Evolutionary conservation across 2,113 vertebrate species (phyloP).

Genomic region (Anser cygnoides): DNA sequence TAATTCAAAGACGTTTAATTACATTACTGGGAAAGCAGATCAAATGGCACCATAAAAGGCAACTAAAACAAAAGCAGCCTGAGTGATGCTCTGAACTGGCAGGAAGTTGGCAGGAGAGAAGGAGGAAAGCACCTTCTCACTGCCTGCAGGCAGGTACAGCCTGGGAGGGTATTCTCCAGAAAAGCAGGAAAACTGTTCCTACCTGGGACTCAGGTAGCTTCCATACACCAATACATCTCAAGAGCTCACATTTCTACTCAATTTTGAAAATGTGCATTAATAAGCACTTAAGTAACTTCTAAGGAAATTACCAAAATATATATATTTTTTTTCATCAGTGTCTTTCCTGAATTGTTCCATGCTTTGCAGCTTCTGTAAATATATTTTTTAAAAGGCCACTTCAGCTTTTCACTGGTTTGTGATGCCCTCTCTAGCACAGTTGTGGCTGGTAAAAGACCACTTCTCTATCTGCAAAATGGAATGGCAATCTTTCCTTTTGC

Average conservation of each 20-base stretch:
- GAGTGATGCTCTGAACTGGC: conserved; percentile 30
- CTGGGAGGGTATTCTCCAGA: background rate
- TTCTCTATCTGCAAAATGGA: background rate
- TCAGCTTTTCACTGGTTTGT: background rate
- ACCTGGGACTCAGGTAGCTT: background rate
- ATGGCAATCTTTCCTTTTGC: background rate
- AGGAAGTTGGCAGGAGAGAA: background rate
- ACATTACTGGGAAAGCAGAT: conserved; percentile 50
- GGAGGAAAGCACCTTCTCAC: background rate
- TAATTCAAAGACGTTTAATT: conserved; percentile 68
- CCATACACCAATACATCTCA: background rate
- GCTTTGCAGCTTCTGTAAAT: background rate
- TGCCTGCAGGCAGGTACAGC: background rate
- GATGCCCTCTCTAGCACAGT: background rate
- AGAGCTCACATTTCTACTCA: background rate
- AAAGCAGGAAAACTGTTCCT: background rate
- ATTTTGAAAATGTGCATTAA: background rate
- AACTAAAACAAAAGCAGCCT: conserved; percentile 63
- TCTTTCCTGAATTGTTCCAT: background rate
- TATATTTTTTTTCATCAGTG: background rate
- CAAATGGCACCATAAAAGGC: conserved; percentile 46
- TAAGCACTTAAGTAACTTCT: background rate
- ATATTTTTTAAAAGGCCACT: background rate
- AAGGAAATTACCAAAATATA: background rate
- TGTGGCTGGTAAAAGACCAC: background rate